Conservation (phyloP, 2,113 vertebrate species). For the Anser cygnoides region DNA sequence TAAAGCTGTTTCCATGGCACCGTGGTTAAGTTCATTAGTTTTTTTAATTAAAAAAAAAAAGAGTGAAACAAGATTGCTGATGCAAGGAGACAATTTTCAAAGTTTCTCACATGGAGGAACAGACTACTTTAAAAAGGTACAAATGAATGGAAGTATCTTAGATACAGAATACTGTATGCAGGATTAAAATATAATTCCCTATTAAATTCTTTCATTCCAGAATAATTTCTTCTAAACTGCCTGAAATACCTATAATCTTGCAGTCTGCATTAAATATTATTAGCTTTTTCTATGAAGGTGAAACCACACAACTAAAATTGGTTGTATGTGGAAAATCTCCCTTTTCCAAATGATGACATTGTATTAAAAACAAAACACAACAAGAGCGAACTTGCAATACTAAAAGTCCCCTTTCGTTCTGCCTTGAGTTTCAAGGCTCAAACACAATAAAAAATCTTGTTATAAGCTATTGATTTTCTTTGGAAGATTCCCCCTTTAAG, state of each 20-base stretch:
- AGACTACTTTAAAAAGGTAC: background rate
- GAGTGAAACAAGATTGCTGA: background rate
- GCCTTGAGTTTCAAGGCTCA: conserved; percentile 13
- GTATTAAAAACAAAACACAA: background rate
- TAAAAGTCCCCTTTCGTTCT: background rate
- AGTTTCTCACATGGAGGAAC: background rate
- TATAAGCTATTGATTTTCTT: conserved; percentile 54
- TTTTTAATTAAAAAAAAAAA: background rate
- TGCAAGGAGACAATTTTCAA: background rate
- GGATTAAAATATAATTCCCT: background rate
- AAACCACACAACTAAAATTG: background rate
- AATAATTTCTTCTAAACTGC: background rate
- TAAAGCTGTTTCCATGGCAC: conserved; percentile 26
- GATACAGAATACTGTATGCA: background rate
- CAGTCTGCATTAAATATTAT: background rate
- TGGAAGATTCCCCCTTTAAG: conserved; percentile 38
- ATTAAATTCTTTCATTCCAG: background rate
- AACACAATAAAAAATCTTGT: background rate
- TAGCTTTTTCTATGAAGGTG: background rate
- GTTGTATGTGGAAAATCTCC: background rate
- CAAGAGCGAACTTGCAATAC: background rate
- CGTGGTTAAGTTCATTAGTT: background rate
- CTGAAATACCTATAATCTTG: background rate
- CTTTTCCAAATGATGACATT: background rate
- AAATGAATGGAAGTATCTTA: background rate